Evolutionary conservation across 2,888 invertebrate species (phyloP).

Genomic region (Apamea crenata): DNA sequence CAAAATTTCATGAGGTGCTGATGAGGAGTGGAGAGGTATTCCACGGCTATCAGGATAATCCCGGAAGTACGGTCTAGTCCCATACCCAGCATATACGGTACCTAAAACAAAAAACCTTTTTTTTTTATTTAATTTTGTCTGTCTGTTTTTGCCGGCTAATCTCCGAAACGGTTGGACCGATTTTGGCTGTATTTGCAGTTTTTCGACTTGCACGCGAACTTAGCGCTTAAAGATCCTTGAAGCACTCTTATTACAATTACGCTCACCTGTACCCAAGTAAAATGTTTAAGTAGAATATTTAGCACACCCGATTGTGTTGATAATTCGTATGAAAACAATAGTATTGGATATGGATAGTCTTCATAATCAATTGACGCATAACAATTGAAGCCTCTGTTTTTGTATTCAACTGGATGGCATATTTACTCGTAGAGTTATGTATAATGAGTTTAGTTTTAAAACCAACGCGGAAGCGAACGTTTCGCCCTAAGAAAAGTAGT

Average conservation of each 20-base stretch:
- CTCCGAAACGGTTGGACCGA: too few species aligned
- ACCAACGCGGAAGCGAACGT: too few species aligned
- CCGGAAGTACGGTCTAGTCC: too few species aligned
- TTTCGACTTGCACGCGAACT: too few species aligned
- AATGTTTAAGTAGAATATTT: conserved; percentile 22
- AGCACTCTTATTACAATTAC: background rate
- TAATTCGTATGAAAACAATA: conserved; percentile 46
- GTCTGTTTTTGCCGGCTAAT: too few species aligned
- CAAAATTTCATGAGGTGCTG: too few species aligned
- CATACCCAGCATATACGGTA: too few species aligned
- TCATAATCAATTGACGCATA: conserved; percentile 14
- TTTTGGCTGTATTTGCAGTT: too few species aligned
- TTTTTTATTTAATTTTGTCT: too few species aligned
- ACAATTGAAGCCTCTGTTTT: conserved; percentile 31
- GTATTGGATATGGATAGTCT: conserved; percentile 6
- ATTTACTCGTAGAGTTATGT: conserved; percentile 9
- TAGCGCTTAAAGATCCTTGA: background rate
- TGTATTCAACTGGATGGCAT: conserved; percentile 17
- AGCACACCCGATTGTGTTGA: conserved; percentile 24
- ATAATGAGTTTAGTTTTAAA: background rate
- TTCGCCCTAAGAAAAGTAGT: background rate
- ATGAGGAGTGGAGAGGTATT: too few species aligned
- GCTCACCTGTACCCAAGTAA: background rate
- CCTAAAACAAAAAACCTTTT: too few species aligned
- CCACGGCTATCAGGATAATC: too few species aligned